Evolutionary conservation across 2,113 vertebrate species (phyloP).

Genomic region (Eonycteris spelaea): DNA sequence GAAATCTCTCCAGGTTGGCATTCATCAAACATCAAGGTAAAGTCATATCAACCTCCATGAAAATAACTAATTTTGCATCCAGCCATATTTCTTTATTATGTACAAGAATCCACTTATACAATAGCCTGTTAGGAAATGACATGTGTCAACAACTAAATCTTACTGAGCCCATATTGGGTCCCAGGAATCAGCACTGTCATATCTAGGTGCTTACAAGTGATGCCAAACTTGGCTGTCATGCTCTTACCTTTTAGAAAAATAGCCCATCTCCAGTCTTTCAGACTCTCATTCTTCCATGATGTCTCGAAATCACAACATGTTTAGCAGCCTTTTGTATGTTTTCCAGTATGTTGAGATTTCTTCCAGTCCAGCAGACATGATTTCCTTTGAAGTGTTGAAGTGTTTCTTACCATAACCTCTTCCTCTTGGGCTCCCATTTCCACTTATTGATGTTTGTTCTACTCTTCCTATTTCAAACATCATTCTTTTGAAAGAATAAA

Average conservation of each 20-base stretch:
- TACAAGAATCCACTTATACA: background rate
- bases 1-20: background rate
- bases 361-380: background rate
- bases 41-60: background rate
- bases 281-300: background rate
- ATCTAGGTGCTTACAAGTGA: background rate
- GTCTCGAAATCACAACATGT: background rate
- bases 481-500: background rate
- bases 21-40: background rate
- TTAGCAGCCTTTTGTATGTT: background rate
- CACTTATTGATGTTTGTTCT: background rate
- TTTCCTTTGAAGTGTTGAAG: background rate
- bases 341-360: background rate
- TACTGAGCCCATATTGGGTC: background rate
- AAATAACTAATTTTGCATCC: background rate
- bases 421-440: background rate
- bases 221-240: background rate
- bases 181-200: background rate
- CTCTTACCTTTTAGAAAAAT: background rate
- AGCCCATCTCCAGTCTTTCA: background rate
- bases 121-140: background rate
- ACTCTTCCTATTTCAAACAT: background rate
- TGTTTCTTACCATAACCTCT: background rate
- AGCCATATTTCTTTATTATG: background rate
- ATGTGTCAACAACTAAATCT: background rate